Evolutionary conservation across 2,888 invertebrate genomes (phyloP).

Genomic region (Chaetogeoica ovagalla): DNA sequence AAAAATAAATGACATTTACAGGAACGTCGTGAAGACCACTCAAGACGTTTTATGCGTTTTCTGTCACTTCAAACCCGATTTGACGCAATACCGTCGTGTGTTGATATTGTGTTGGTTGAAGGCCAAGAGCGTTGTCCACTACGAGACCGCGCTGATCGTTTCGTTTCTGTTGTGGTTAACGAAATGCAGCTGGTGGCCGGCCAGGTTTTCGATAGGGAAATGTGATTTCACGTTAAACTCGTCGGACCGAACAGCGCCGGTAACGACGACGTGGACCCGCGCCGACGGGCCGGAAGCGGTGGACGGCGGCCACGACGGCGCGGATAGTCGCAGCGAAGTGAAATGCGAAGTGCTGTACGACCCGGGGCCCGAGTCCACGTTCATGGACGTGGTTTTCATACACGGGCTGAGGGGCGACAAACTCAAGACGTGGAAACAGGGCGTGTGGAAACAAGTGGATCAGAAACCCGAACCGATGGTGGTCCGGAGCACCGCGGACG

Average conservation of each 20-base stretch:
- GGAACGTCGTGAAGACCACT: constrained; percentile 25
- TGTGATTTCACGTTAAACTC: no score
- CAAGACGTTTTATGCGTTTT: constrained; percentile 14
- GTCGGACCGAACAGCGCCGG: no score
- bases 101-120: constrained; percentile 3
- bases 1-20: neutral
- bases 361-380: constrained; percentile 56
- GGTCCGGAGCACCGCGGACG: neutral
- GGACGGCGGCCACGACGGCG: neutral
- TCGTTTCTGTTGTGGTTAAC: neutral
- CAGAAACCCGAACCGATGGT: constrained; percentile 25
- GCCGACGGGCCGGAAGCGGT: neutral
- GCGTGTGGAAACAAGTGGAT: constrained; percentile 63
- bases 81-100: neutral
- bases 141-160: neutral
- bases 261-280: no score
- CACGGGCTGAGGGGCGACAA: constrained; percentile 77
- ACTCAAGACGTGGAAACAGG: constrained; percentile 75
- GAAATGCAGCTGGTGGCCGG: neutral
- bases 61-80: constrained; percentile 9
- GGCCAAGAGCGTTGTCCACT: neutral
- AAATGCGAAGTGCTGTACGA: constrained; percentile 58
- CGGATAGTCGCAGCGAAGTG: neutral
- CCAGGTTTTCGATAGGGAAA: neutral
- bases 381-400: constrained; percentile 77